Evolutionary conservation across 2,888 invertebrate genomes (phyloP), one percentile per base, ranked within the genome.

Genomic region (Dyspetes luteomarginatus): DNA sequence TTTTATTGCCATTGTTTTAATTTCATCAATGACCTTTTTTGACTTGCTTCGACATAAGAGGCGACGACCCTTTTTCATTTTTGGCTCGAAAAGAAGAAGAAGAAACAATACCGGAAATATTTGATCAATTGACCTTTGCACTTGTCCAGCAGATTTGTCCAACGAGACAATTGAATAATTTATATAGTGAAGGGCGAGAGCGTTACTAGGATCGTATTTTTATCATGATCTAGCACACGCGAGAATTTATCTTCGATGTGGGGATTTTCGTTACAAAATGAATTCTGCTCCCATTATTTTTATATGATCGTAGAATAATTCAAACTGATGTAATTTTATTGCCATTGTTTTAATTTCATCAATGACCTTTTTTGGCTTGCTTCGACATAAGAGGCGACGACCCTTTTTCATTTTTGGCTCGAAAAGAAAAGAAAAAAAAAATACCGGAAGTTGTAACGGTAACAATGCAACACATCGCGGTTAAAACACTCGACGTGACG

Each of bases 361-460:
- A 48, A 48, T 48, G 48, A 17, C 15, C 19, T 15, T 17, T 3
- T n/a, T n/a, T 0, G 45, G n/a, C 48, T n/a, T 17, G 5, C 15
- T 17, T 48, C 4, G 17, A 48, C 5, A 48, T 15, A 17, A 5
- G 17, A 48, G 45, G 15, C n/a, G 15, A 45, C 0, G 48, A 5
- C 15, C 15, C 24, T 24, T 26, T 12, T n/a, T 19, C 48, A 48
- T 28, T n/a, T n/a, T 52, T 60, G 48, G 36, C 30, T 72, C 24
- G 41, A 36, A 36, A 36, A 19, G n/a, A 9, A 9, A 24, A 52
- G 45, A 19, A 50, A 12, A 26, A 65, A 22, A 43, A 64, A 64
- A 73, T 26, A 62, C 15, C 62, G 43, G 43, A 30, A 9, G 30
- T 50, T n/a, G n/a, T n/a, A n/a, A n/a, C n/a, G 36, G 36, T 36